A percentile compares a stretch with the other conserved stretches of the same genome.
These are phyloP conservation scores for Acleris laterana DNA, from an alignment of 2,888 invertebrate genomes.

Conservation along the genomic window DNA sequence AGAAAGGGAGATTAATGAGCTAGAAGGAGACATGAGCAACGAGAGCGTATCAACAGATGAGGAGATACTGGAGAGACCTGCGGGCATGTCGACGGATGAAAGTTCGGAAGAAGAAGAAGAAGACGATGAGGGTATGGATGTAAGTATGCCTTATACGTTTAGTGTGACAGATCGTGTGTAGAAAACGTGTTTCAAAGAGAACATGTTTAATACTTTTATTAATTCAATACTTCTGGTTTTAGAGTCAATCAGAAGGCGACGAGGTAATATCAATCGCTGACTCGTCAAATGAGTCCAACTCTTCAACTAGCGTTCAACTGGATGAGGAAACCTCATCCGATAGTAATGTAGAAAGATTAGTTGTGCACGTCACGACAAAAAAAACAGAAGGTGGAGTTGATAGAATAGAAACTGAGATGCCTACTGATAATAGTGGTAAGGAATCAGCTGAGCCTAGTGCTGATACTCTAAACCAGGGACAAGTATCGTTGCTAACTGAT, in stretches of 20 bases:
- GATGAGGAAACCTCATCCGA: constrained; percentile 45
- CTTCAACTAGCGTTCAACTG: constrained; percentile 45
- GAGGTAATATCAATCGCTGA: constrained; percentile 63
- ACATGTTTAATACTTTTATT: background rate
- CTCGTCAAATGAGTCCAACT: constrained; percentile 49
- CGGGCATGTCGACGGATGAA: constrained; percentile 40
- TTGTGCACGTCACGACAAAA: background rate
- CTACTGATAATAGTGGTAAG: background rate
- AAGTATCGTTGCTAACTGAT: constrained; percentile 70
- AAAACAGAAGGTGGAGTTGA: constrained; percentile 16
- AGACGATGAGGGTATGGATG: constrained; percentile 41
- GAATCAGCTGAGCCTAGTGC: constrained; percentile 22
- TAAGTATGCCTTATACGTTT: background rate
- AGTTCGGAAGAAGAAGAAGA: constrained; percentile 42
- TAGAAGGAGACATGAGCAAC: constrained; percentile 70
- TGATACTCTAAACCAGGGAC: constrained; percentile 61
- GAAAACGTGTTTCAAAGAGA: background rate
- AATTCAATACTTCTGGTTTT: too few species aligned
- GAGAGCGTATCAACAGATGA: constrained; percentile 46
- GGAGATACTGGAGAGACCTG: constrained; percentile 39
- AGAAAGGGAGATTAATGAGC: constrained; percentile 74
- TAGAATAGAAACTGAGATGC: background rate
- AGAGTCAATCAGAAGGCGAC: constrained; percentile 49
- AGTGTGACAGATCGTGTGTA: background rate
- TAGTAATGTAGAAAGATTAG: constrained; percentile 26